Conservation (phyloP, 2,888 invertebrate species). For the Congeria kusceri region DNA sequence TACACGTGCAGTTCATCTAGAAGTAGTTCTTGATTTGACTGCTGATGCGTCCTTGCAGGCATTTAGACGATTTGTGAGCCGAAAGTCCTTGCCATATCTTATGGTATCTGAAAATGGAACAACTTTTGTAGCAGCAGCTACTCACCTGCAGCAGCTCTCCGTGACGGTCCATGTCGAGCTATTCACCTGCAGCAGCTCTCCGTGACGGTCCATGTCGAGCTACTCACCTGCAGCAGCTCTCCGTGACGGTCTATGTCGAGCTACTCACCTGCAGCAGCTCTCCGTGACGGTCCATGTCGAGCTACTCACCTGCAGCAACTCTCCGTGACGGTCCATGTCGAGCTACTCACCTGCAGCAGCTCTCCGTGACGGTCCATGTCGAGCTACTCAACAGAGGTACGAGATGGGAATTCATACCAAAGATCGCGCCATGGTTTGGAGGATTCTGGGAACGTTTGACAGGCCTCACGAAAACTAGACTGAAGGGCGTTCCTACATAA, state of each 20-base stretch:
- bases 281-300: no score
- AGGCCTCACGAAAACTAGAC: slow-evolving; percentile 4
- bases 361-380: not conserved
- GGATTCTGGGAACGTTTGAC: slow-evolving; percentile 15
- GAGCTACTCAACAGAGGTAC: not conserved
- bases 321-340: no score
- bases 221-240: no score
- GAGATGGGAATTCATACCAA: not conserved
- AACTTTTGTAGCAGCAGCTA: not conserved
- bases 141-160: not conserved
- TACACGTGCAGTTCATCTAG: slow-evolving; percentile 37
- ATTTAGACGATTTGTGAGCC: not conserved
- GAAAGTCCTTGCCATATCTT: not conserved
- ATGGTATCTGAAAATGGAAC: slow-evolving; percentile 14
- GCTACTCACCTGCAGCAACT: no score
- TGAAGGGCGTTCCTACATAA: slow-evolving; percentile 5
- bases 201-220: no score
- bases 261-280: no score
- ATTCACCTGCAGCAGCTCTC: no score
- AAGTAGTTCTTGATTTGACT: not conserved
- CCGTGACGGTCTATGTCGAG: no score
- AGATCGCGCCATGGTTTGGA: slow-evolving; percentile 16
- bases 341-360: no score
- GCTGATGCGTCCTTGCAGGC: not conserved
- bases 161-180: no score